Conservation (phyloP, 2,113 vertebrate species). For the Bettongia penicillata region DNA sequence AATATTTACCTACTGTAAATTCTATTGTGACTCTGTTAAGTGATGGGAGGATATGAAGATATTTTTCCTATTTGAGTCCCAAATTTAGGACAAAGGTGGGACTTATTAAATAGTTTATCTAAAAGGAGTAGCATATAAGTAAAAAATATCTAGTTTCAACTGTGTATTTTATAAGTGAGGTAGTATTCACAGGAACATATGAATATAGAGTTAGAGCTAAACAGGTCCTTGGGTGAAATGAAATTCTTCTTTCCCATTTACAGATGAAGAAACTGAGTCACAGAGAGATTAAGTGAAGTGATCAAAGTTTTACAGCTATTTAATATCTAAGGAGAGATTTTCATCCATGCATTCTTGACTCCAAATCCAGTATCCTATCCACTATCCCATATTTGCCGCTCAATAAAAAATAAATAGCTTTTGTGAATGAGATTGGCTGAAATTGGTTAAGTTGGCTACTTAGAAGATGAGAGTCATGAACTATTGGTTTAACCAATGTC, state of each 20-base stretch:
- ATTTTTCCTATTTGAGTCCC: neutral
- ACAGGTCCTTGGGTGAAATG: too few species aligned
- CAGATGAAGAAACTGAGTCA: neutral
- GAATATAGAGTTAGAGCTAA: neutral
- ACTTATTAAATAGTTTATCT: neutral
- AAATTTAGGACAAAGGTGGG: neutral
- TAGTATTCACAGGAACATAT: neutral
- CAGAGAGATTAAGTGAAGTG: neutral
- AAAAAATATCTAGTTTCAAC: neutral
- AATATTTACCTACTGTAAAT: constrained; percentile 24
- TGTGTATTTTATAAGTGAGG: neutral
- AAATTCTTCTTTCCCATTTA: too few species aligned
- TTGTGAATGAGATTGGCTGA: neutral
- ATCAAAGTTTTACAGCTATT: neutral
- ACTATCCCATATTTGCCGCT: neutral
- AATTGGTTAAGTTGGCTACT: neutral
- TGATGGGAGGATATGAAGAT: neutral
- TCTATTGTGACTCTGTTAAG: neutral
- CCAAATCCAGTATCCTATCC: neutral
- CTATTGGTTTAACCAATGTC: neutral
- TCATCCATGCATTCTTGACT: too few species aligned
- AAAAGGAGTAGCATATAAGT: neutral
- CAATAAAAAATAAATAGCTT: neutral
- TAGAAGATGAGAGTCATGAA: neutral
- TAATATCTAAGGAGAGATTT: neutral